A percentile compares a stretch with the other conserved stretches of the same genome.
Conservation (phyloP, 2,797 vertebrate species). For the Neomorphus geoffroyi region DNA sequence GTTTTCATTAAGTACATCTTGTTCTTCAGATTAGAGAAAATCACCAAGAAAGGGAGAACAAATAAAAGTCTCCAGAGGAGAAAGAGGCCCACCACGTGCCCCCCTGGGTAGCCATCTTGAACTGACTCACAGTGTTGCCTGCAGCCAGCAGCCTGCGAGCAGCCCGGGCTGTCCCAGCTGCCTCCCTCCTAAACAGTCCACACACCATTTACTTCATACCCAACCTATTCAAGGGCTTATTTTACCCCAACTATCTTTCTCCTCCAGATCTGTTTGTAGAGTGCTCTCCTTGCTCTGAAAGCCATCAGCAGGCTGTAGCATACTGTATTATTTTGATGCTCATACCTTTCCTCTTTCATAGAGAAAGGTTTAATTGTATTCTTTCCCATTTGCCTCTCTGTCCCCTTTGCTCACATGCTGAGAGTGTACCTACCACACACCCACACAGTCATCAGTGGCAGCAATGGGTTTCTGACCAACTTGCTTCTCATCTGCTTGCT, state of each 20-base stretch:
- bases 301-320: neutral
- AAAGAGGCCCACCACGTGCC: conserved; percentile 4
- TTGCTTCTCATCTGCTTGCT: neutral
- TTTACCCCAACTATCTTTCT: neutral
- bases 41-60: conserved; percentile 52
- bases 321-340: neutral
- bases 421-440: neutral
- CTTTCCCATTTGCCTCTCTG: neutral
- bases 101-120: conserved; percentile 13
- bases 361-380: neutral
- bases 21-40: conserved; percentile 62
- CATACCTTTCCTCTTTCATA: neutral
- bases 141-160: neutral
- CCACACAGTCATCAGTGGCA: neutral
- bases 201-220: neutral
- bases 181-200: neutral
- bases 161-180: accelerated
- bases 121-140: neutral
- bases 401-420: no score
- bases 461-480: neutral
- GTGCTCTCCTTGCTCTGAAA: neutral
- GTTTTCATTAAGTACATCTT: conserved; percentile 65
- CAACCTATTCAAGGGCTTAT: neutral
- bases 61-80: conserved; percentile 36
- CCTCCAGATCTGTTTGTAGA: neutral